Evolutionary conservation across 2,888 invertebrate genomes (phyloP), one percentile per base, ranked within the genome.

Genomic region (Rhodophaea formosa): DNA sequence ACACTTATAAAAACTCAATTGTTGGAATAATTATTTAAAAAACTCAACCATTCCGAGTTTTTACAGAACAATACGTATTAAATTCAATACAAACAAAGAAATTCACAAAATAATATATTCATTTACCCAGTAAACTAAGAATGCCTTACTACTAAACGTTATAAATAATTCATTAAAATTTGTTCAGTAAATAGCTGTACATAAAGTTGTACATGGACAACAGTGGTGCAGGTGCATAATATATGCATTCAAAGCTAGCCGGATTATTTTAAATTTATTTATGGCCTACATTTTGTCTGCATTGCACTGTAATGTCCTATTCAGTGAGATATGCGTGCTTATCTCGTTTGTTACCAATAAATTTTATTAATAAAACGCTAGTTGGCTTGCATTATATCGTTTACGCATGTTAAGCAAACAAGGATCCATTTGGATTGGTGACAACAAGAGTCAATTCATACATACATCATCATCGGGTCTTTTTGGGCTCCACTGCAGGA

Each of bases 231-330:
- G 49, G 49, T 51, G 49, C 49, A 47, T 47, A 29, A 23, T 23
- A 14, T 29, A 47, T 39, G 47, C 47, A 35, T 32, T 35, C 16
- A 10, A 51, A 51, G 29, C 15, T 14, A 14, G 47, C 15, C 15
- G 35, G 32, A 51, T 51, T 51, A 51, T 51, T 30, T 32, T 32
- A 51, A 14, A 51, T 14, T 51, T 51, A 51, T 51, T 51, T 51
- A 51, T 35, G 49, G 49, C 6, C 32, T 16, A 32, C 49, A 16
- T 51, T 51, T 30, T 51, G 49, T n/a, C 15, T 15, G 15, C 32
- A 30, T 16, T 32, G 30, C 7, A 17, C 8, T 17, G 3, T 45
- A 42, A 46, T 46, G n/a, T 10, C 23, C 23, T 46, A 46, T 46
- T 46, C n/a, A 39, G 12, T 39, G 39, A 39, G 10, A 39, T 12